Percentiles rank a stretch among this genome's conserved stretches.
phyloP scores from a whole-genome alignment of 1,140 invertebrate genomes.

The Adoxophyes honmai region DNA sequence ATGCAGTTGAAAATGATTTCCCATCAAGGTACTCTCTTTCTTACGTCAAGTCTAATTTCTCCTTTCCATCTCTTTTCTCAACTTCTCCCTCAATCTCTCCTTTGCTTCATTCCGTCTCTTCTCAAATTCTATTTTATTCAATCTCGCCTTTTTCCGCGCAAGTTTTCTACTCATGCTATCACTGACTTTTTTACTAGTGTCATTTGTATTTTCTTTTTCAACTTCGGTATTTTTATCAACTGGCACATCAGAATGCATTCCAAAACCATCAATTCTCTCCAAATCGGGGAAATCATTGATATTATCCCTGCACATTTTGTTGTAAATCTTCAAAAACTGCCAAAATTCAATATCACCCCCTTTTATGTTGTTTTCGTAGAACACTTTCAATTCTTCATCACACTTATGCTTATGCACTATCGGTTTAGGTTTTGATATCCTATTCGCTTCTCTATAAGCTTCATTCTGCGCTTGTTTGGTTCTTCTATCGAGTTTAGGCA shows the following conservation, averaged over 20 bases:
- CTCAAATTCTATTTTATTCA: background rate
- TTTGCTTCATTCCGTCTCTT: background rate
- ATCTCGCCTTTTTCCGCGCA: background rate
- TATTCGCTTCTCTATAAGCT: background rate
- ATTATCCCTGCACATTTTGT: conserved; percentile 51
- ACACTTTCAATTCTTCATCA: conserved; percentile 49
- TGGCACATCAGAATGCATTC: conserved; percentile 23
- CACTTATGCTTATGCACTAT: conserved; percentile 55
- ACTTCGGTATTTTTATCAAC: background rate
- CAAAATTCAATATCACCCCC: conserved; percentile 62
- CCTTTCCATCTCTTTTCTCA: background rate
- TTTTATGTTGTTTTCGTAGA: conserved; percentile 55
- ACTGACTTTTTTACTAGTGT: background rate
- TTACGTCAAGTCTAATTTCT: too few species aligned
- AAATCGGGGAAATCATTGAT: conserved; percentile 53
- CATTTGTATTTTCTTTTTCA: background rate
- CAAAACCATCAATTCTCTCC: conserved; percentile 38
- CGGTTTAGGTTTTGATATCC: conserved; percentile 38
- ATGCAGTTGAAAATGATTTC: too few species aligned
- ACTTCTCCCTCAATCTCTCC: background rate
- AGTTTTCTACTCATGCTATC: background rate
- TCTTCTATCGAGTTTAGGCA: too few species aligned
- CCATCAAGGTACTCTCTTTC: too few species aligned
- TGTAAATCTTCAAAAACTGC: conserved; percentile 64
- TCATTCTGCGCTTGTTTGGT: background rate